Evolutionary conservation across 2,888 invertebrate species (phyloP).

Genomic region (Coenonympha arcania): DNA sequence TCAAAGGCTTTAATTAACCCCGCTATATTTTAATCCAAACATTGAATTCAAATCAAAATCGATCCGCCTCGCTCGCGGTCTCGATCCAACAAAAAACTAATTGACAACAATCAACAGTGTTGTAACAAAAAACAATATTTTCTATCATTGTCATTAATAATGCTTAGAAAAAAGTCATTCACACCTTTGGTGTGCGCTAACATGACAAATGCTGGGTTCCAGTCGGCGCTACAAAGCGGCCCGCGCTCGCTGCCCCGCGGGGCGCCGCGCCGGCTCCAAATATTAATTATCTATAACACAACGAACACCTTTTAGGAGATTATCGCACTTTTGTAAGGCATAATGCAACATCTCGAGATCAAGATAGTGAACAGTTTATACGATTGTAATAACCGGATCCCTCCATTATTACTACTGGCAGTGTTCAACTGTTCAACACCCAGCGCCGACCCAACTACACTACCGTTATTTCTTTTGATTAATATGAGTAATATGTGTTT

Average conservation of each 20-base stretch:
- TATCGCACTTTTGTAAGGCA: constrained; percentile 59
- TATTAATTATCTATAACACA: constrained; percentile 72
- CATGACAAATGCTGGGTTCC: constrained; percentile 71
- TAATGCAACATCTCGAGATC: constrained; percentile 58
- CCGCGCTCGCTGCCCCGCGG: constrained; percentile 50
- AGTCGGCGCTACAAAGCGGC: constrained; percentile 52
- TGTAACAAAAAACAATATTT: constrained; percentile 70
- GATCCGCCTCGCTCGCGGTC: constrained; percentile 63
- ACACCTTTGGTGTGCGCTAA: constrained; percentile 71
- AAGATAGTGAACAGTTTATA: constrained; percentile 47
- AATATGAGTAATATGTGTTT: constrained; percentile 6
- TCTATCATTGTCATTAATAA: constrained; percentile 73
- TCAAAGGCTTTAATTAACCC: constrained; percentile 56
- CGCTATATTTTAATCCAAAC: constrained; percentile 67
- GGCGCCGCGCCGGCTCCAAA: constrained; percentile 61
- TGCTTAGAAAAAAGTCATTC: constrained; percentile 69
- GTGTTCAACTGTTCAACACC: constrained; percentile 3
- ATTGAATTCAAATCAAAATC: constrained; percentile 64
- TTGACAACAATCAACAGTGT: constrained; percentile 71
- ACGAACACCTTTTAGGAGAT: constrained; percentile 70
- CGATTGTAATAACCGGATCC: constrained; percentile 30
- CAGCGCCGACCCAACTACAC: constrained; percentile 5
- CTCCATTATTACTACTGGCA: constrained; percentile 24
- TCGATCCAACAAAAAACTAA: constrained; percentile 64
- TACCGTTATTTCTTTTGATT: constrained; percentile 20